Evolutionary conservation across 2,888 invertebrate species (phyloP), one percentile per base, ranked within the genome.

Genomic region (Melinopterus prodromus): DNA sequence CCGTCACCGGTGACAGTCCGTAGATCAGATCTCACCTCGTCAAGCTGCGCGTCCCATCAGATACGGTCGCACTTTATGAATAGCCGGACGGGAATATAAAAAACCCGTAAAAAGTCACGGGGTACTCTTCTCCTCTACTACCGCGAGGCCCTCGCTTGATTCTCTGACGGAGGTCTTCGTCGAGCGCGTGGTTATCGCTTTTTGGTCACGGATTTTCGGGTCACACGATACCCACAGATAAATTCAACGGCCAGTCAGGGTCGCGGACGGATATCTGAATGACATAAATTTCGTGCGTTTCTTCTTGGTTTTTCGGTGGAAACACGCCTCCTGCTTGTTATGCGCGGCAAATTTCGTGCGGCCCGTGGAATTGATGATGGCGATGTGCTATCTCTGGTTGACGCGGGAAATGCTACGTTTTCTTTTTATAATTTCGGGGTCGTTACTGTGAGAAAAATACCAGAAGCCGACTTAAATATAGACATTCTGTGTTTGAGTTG

Each of bases 1-100:
- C 86, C 87, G 87, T 87, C 87, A 86, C 84, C 85, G 84, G 85
- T 86, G 87, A 86, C 86, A 86, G 86, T 84, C 83, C 84, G 84
- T 85, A 86, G 86, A 87, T 87, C 85, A 84, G 86, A 87, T 87
- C 86, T 86, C 84, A 83, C 82, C 86, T 85, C 85, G 86, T 86
- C 86, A 86, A 83, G 83, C 82, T 82, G 83, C 81, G 81, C 81
- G 81, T 80, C 82, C 83, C 80, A 84, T 84, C 83, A 83, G 83
- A 84, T 84, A 83, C 74, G 26, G 82, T 79, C 81, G 82, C 81
- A 82, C 83, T 84, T 84, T 84, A 84, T 84, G 83, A 84, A 84
- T 84, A 83, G 83, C 83, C 81, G 79, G 82, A 82, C 77, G 79
- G 80, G 83, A 84, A 84, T 84, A 86, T 85, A 85, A 85, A 85